Conservation (phyloP, 2,888 invertebrate genomes). For the Junonia oenone region DNA sequence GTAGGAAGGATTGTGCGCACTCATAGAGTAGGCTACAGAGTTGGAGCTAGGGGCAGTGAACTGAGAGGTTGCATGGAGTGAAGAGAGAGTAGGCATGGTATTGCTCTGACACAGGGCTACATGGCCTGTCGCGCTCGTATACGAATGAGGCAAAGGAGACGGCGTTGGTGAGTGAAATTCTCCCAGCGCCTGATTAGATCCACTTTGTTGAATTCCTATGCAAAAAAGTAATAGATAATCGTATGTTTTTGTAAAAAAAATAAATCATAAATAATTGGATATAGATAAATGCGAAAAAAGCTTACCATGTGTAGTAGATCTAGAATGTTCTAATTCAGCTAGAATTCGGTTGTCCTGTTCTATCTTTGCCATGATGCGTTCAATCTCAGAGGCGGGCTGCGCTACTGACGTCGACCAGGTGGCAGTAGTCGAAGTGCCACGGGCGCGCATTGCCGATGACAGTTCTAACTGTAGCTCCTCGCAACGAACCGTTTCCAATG, state of each 20-base stretch:
- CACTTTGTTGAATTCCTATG: conserved; percentile 82
- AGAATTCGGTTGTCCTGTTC: conserved; percentile 93
- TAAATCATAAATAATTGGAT: not conserved
- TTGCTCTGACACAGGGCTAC: conserved; percentile 80
- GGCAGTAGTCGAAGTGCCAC: conserved; percentile 55
- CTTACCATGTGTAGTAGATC: conserved; percentile 83
- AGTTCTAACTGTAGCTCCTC: conserved; percentile 95
- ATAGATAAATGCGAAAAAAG: not conserved
- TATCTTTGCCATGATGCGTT: conserved; percentile 96
- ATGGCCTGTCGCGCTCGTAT: conserved; percentile 67
- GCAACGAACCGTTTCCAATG: conserved; percentile 85
- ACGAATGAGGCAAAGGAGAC: conserved; percentile 78
- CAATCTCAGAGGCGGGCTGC: conserved; percentile 87
- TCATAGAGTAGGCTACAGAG: conserved; percentile 72
- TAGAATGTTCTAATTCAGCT: conserved; percentile 92
- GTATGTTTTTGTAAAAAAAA: conserved; percentile 8
- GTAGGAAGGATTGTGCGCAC: conserved; percentile 74
- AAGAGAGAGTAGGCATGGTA: conserved; percentile 82
- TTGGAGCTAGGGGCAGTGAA: conserved; percentile 71
- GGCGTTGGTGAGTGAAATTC: conserved; percentile 82
- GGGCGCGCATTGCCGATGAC: conserved; percentile 82
- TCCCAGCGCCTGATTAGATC: conserved; percentile 84
- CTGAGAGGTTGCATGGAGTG: conserved; percentile 67
- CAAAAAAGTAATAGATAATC: conserved; percentile 16
- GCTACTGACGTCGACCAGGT: conserved; percentile 63